Conservation (phyloP, 2,888 invertebrate species). For the Rhabditoides inermis region DNA sequence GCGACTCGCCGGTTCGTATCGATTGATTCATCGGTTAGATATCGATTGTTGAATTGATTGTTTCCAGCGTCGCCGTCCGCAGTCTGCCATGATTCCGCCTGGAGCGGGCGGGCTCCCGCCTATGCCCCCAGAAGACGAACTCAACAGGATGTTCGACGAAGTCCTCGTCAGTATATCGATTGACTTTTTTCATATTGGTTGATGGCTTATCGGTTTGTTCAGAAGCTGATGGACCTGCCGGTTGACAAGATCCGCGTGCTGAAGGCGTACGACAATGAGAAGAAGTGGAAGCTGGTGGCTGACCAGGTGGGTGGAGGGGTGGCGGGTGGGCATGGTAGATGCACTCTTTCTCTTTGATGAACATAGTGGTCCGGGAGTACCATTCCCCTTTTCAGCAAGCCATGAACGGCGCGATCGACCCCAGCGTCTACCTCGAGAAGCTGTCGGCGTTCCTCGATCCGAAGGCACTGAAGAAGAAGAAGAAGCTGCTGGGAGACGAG, state of each 20-base stretch:
- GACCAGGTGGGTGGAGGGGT: constrained; percentile 68
- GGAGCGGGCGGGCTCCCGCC: no score
- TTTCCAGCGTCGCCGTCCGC: no score
- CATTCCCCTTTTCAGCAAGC: constrained; percentile 68
- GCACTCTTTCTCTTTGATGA: neutral
- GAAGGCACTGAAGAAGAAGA: constrained; percentile 58
- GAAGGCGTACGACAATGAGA: constrained; percentile 88
- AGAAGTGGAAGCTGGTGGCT: constrained; percentile 99
- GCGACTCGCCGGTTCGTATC: no score
- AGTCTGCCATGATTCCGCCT: no score
- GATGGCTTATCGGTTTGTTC: constrained; percentile 54
- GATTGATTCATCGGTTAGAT: no score
- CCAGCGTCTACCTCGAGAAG: constrained; percentile 88
- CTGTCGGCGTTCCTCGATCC: constrained; percentile 81
- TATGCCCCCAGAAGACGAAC: constrained; percentile 28
- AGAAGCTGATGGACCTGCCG: constrained; percentile 97
- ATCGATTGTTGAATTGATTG: no score
- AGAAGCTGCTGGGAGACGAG: constrained; percentile 56
- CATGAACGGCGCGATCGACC: constrained; percentile 78
- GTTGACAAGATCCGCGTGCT: constrained; percentile 94
- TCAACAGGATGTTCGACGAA: constrained; percentile 35
- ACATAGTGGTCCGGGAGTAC: neutral
- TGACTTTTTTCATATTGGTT: constrained; percentile 5
- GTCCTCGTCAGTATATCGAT: constrained; percentile 29
- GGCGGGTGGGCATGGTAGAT: neutral